phyloP scores from a whole-genome alignment of 2,888 invertebrate genomes.

The Eupithecia subumbrata region DNA sequence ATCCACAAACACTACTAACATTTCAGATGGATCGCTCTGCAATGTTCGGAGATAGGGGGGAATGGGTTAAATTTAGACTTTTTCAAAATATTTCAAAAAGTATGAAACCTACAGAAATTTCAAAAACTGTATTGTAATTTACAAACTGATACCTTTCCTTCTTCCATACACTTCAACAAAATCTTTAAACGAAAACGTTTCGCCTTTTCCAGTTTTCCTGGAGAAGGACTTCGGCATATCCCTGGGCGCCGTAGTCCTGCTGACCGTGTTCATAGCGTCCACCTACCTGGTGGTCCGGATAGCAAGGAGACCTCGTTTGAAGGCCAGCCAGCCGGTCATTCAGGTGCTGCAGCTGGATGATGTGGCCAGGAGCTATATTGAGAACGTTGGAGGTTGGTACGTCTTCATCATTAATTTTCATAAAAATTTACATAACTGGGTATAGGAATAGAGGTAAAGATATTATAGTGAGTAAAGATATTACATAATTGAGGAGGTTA shows the following conservation, averaged over 20 bases:
- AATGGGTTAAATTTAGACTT: too few relatives aligned
- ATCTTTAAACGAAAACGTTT: neutral
- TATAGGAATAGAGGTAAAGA: too few relatives aligned
- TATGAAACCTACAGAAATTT: too few relatives aligned
- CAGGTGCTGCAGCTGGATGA: constrained; percentile 77
- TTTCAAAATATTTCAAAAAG: too few relatives aligned
- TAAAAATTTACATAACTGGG: neutral
- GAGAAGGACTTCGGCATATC: constrained; percentile 76
- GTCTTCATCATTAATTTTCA: constrained; percentile 34
- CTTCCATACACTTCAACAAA: too few relatives aligned
- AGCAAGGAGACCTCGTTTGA: constrained; percentile 63
- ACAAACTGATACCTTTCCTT: too few relatives aligned
- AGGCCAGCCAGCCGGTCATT: constrained; percentile 69
- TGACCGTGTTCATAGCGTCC: constrained; percentile 69
- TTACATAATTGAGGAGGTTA: too few relatives aligned
- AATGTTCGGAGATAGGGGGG: too few relatives aligned
- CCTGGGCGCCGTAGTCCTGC: constrained; percentile 68
- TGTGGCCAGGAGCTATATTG: constrained; percentile 73
- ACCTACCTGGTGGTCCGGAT: constrained; percentile 62
- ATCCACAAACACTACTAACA: too few relatives aligned
- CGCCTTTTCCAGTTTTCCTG: constrained; percentile 60
- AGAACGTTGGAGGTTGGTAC: constrained; percentile 71
- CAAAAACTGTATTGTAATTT: too few relatives aligned
- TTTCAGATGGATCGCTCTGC: too few relatives aligned
- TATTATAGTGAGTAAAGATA: too few relatives aligned